Conservation (phyloP, 2,797 vertebrate genomes). For the Trachops cirrhosus region DNA sequence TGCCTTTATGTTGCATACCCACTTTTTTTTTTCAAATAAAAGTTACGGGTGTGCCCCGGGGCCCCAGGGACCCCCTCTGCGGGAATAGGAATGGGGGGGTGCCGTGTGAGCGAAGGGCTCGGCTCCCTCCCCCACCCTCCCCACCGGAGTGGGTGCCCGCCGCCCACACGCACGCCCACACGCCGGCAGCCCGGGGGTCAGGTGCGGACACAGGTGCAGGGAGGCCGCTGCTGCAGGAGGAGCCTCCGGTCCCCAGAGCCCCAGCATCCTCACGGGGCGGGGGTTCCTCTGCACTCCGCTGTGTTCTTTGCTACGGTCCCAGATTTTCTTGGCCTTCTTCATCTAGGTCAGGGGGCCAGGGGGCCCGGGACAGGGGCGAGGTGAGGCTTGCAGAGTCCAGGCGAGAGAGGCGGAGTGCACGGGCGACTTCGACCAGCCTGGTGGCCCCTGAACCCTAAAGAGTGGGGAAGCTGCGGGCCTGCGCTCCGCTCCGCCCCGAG, state of each 20-base stretch:
- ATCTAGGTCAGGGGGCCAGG: neutral
- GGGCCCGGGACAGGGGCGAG: neutral
- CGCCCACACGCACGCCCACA: neutral
- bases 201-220: neutral
- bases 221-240: rapidly evolving
- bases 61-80: neutral
- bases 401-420: rapidly evolving
- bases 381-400: neutral
- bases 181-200: rapidly evolving
- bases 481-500: too few relatives aligned
- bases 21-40: neutral
- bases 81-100: neutral
- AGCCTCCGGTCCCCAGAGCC: neutral
- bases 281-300: neutral
- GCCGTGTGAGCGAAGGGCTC: too few relatives aligned
- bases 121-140: neutral
- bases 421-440: neutral
- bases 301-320: neutral
- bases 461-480: neutral
- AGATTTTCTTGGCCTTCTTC: neutral
- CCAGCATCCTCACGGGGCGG: neutral
- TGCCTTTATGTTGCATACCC: rapidly evolving
- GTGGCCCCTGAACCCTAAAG: neutral
- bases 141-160: neutral
- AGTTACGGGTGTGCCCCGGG: neutral